Percentiles rank a stretch among this genome's conserved stretches.
Conservation (phyloP, 2,888 invertebrate species). For the Tyria jacobaeae region DNA sequence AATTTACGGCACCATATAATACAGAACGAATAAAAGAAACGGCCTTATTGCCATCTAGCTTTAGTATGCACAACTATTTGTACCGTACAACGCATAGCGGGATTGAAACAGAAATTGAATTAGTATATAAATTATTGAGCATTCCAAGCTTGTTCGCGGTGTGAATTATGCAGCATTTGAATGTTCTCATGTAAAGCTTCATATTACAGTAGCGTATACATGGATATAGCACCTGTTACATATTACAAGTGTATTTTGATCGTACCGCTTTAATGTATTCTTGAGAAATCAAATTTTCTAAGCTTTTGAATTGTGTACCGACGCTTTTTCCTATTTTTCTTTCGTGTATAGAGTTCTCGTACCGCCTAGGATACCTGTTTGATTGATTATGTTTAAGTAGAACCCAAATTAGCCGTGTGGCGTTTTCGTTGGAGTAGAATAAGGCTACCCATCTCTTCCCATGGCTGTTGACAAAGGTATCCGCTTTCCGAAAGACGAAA, state of each 20-base stretch:
- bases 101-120: slow-evolving; percentile 62
- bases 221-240: slow-evolving; percentile 19
- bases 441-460: too few relatives aligned
- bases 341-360: too few relatives aligned
- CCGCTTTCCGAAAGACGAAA: too few relatives aligned
- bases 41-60: slow-evolving; percentile 1
- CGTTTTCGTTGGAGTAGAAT: too few relatives aligned
- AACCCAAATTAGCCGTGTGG: too few relatives aligned
- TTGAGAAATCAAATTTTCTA: slow-evolving; percentile 2
- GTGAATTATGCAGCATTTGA: slow-evolving; percentile 50
- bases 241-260: slow-evolving; percentile 38
- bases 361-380: too few relatives aligned
- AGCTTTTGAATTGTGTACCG: background rate
- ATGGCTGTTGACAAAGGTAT: too few relatives aligned
- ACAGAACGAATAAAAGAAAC: slow-evolving; percentile 5
- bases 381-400: too few relatives aligned
- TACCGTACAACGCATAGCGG: slow-evolving; percentile 32
- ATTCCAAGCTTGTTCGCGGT: slow-evolving; percentile 32
- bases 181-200: slow-evolving; percentile 27
- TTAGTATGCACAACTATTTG: slow-evolving; percentile 18
- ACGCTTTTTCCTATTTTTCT: too few relatives aligned
- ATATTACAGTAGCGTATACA: slow-evolving; percentile 12
- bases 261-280: slow-evolving; percentile 21
- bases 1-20: background rate
- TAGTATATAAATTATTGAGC: slow-evolving; percentile 64